Evolutionary conservation across 2,888 invertebrate species (phyloP), one percentile per base, ranked within the genome.

Genomic region (Perdita meconis): DNA sequence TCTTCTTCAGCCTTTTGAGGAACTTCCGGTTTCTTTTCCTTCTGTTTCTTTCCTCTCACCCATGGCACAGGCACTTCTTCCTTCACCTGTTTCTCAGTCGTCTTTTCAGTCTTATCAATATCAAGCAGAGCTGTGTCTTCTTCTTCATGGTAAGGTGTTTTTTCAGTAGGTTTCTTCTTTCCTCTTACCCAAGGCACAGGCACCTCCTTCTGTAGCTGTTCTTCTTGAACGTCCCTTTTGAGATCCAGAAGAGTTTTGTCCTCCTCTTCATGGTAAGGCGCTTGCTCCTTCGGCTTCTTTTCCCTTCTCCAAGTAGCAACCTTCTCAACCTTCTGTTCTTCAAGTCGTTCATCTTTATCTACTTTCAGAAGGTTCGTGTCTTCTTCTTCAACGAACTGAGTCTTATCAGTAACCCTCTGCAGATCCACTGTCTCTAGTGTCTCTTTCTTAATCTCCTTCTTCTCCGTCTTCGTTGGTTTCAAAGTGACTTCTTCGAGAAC

Each of bases 381-480:
- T 56, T 88, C 87, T 36, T 89, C 82, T 26, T 89, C 87, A 1
- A 80, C 78, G 24, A 83, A 85, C 19, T 79, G 68, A 1, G 73
- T 77, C 50, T 78, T 78, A 13, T 76, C 82, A 56, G 83, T 83
- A 82, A 92, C 90, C 78, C 92, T 92, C 83, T 94, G 95, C 5
- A 95, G 89, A 74, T 92, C 93, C 6, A 94, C 93, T 81, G 93
- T 93, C 90, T 96, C 95, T 1, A 85, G 5, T 2, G 79, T 79
- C 59, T 86, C 86, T 59, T 85, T 85, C 2, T 63, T 67, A 0
- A 78, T 42, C n/a, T 86, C 83, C 42, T 61, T 83, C 38, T 78
- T 84, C 40, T 87, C 85, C 34, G 84, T 88, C 42, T 79, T 87
- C 42, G 75, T 56, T 1, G 81, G 81, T 60, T 86, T 88, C n/a